Evolutionary conservation across 2,888 invertebrate genomes (phyloP).

Genomic region (Palloptera scutellata): DNA sequence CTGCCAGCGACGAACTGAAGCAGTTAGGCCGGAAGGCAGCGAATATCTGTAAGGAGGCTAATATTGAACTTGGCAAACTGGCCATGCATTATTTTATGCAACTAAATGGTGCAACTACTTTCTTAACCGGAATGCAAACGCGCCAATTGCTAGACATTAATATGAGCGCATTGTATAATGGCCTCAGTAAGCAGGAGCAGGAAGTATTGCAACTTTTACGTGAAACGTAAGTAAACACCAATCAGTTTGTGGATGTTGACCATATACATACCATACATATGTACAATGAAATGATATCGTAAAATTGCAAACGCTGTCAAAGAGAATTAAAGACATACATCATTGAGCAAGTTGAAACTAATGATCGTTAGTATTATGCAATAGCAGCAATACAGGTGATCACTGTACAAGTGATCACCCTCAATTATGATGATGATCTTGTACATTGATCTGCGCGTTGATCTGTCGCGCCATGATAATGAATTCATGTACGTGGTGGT

Average conservation of each 20-base stretch:
- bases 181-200: conserved; percentile 73
- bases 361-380: too few relatives aligned
- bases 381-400: too few relatives aligned
- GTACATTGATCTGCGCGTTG: too few relatives aligned
- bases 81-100: conserved; percentile 74
- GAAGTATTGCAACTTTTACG: conserved; percentile 70
- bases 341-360: too few relatives aligned
- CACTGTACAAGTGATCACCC: too few relatives aligned
- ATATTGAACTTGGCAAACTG: conserved; percentile 75
- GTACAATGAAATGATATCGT: not conserved
- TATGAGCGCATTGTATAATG: conserved; percentile 70
- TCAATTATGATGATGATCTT: too few relatives aligned
- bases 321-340: too few relatives aligned
- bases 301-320: too few relatives aligned
- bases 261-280: not conserved
- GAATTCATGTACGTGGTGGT: too few relatives aligned
- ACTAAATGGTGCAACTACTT: conserved; percentile 72
- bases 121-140: conserved; percentile 81
- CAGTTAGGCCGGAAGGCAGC: conserved; percentile 65
- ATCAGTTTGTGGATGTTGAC: too few relatives aligned
- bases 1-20: conserved; percentile 69
- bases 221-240: conserved; percentile 70
- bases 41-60: conserved; percentile 72
- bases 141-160: conserved; percentile 71
- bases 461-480: too few relatives aligned